Base-by-base conservation (phyloP, 2,113 vertebrate species). In the Miniopterus natalensis region DNA sequence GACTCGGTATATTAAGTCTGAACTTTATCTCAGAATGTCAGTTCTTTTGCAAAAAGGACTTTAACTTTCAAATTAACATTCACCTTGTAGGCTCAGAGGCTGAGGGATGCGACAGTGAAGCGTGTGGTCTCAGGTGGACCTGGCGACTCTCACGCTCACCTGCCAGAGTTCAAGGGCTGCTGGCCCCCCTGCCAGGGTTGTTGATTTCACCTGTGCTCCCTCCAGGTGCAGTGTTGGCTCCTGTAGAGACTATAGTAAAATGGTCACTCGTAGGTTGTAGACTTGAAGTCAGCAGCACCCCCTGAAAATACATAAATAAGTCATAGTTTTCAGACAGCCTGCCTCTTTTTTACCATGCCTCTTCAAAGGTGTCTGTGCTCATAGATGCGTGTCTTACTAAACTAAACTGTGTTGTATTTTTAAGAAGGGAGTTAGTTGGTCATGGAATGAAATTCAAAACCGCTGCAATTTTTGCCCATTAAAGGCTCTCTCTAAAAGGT, bases 11-110 rank as follows among this genome's bases (percentile, higher is more conserved):
- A 75, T 83, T 66, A 93, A 96, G 77, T 86, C 86, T 96, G 97
- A 97, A 96, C 66, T 96, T 97, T 85, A 90, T 96, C 96, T 97
- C 89, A 59, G 86, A 57, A 77, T 80, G 95, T 80, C 40, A 92
- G 88, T 13, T 84, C 45, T 74, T 90, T n/a, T 75, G 77, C 66
- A 63, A 53, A 81, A 27, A 87, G 29, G 84, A 77, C 68, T 23
- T 79, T 88, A 89, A 94, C 49, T 94, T 94, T 84, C 68, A 83
- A 80, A 78, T 63, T 36, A 53, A 10, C 45, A 29, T 71, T 97
- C 55, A 77, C 81, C 83, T 90, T 63, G 89, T 71, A 40, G 92
- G 59, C 57, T 36, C 20, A 23, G 29, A 20, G 93, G 75, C 78
- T 0, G 40, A 86, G 23, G 51, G 45, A 87, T 0, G 1, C 0